phyloP scores from a whole-genome alignment of 1,140 invertebrate species.

The Drosophila parvula region DNA sequence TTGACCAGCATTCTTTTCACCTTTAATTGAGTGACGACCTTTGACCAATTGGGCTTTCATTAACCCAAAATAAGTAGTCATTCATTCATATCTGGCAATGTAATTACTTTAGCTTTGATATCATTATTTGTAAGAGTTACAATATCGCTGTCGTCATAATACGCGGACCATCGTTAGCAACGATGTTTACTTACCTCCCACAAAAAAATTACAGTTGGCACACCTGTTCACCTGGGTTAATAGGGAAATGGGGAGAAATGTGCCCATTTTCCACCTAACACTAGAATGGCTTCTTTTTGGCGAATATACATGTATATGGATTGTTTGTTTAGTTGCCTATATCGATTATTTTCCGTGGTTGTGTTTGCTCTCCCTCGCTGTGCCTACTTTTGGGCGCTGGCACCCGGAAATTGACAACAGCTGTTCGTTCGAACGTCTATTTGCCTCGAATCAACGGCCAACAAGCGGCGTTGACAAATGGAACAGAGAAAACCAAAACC shows the following conservation, averaged over 20 bases:
- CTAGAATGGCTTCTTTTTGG: conserved; percentile 42
- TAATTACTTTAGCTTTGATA: conserved; percentile 29
- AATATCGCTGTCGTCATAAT: conserved; percentile 5
- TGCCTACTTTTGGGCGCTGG: conserved; percentile 44
- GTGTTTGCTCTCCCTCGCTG: conserved; percentile 19
- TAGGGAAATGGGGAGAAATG: conserved; percentile 8
- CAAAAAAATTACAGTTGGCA: conserved; percentile 6
- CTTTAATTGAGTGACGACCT: neutral
- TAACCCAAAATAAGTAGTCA: neutral
- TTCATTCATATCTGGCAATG: conserved; percentile 2
- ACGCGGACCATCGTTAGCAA: conserved; percentile 2
- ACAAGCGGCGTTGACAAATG: conserved; percentile 17
- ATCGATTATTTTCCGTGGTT: conserved; percentile 38
- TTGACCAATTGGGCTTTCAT: neutral
- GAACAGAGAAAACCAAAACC: conserved; percentile 33
- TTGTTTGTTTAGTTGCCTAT: conserved; percentile 41
- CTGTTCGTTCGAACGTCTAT: conserved; percentile 32
- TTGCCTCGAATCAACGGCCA: conserved; percentile 55
- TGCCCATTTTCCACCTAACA: conserved; percentile 9
- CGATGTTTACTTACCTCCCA: conserved; percentile 17
- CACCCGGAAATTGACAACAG: conserved; percentile 40
- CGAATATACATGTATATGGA: conserved; percentile 17
- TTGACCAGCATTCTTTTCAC: neutral
- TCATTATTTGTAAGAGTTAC: conserved; percentile 3
- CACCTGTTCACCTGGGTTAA: conserved; percentile 33